phyloP scores from a whole-genome alignment of 2,797 vertebrate species.

The Pseudopleuronectes americanus region DNA sequence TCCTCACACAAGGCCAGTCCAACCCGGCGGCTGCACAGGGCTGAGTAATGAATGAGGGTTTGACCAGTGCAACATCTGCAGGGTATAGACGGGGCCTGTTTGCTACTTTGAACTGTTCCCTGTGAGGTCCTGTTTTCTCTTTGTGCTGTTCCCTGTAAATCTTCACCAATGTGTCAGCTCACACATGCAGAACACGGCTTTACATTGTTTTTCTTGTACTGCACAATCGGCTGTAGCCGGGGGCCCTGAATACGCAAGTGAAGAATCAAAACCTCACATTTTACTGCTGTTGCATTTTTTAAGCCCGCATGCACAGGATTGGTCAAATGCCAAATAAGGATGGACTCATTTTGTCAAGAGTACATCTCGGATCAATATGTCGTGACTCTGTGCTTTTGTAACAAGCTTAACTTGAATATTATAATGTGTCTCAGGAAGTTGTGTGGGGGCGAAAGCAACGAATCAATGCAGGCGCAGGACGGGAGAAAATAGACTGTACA shows the following conservation, averaged over 20 bases:
- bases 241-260: not conserved
- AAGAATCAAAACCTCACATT: not conserved
- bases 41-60: slow-evolving; percentile 47
- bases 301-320: not conserved
- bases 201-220: not conserved
- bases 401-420: too few relatives aligned
- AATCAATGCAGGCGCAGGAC: not conserved
- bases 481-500: not conserved
- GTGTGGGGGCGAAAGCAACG: too few relatives aligned
- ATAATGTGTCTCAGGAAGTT: too few relatives aligned
- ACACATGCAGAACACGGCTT: not conserved
- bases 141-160: not conserved
- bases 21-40: slow-evolving; percentile 31
- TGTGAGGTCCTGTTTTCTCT: slow-evolving; percentile 20
- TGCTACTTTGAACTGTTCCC: slow-evolving; percentile 21
- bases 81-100: slow-evolving; percentile 2
- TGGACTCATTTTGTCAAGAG: not conserved
- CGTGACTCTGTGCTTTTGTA: not conserved
- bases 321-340: slow-evolving; percentile 3
- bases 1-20: slow-evolving; percentile 61
- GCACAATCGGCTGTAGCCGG: not conserved
- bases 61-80: slow-evolving; percentile 48
- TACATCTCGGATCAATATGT: not conserved
- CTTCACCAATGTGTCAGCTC: too few relatives aligned
- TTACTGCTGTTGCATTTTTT: not conserved